Conservation (phyloP, 2,113 vertebrate species). For the Hippolais icterina region DNA sequence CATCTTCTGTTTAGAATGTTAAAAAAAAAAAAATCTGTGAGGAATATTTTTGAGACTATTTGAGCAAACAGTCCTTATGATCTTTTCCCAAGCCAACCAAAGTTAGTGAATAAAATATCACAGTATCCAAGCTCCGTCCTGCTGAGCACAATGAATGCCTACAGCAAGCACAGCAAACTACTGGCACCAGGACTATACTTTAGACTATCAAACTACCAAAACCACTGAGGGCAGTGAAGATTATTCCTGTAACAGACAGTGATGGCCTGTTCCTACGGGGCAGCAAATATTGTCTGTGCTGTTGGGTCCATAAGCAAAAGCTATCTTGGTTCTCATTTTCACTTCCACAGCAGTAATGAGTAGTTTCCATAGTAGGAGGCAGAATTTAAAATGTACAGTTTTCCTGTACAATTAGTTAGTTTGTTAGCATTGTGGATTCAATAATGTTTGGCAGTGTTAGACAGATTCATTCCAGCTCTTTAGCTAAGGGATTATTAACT, state of each 20-base stretch:
- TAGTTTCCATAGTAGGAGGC: background rate
- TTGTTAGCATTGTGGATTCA: background rate
- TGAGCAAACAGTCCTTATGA: background rate
- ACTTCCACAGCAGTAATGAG: background rate
- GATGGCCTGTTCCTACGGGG: background rate
- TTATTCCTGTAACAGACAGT: background rate
- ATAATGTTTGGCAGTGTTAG: background rate
- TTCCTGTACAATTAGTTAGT: background rate
- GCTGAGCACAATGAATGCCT: background rate
- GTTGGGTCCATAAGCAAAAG: background rate
- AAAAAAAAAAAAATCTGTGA: background rate
- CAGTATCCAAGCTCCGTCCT: background rate
- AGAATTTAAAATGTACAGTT: background rate
- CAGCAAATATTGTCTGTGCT: background rate
- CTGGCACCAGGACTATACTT: background rate
- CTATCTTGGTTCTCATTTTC: background rate
- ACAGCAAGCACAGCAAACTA: background rate
- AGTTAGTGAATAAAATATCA: background rate
- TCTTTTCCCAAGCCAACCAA: background rate
- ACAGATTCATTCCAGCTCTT: background rate
- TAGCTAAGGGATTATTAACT: background rate
- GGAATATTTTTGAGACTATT: background rate
- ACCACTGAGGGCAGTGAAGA: background rate
- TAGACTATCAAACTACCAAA: background rate
- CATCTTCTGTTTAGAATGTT: background rate